Evolutionary conservation across 2,797 vertebrate species (phyloP).

Genomic region (Lutjanus argentimaculatus): DNA sequence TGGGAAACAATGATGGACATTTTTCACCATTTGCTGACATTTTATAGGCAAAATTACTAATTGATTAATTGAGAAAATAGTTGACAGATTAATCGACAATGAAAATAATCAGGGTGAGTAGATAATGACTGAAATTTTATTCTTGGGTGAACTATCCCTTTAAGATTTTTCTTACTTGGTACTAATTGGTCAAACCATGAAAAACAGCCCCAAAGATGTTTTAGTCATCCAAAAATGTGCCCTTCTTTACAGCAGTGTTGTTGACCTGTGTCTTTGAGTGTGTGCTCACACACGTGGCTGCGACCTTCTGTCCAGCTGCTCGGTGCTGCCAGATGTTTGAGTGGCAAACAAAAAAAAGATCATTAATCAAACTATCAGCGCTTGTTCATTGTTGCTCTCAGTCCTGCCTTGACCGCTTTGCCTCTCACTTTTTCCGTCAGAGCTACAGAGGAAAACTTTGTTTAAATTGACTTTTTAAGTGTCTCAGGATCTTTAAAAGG

Average conservation of each 20-base stretch:
- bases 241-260: background rate
- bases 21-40: too few species aligned
- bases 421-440: slow-evolving; percentile 51
- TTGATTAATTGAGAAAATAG: too few species aligned
- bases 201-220: background rate
- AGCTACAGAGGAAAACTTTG: slow-evolving; percentile 2
- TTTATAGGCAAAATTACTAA: too few species aligned
- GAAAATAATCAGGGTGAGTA: too few species aligned
- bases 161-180: slow-evolving; percentile 5
- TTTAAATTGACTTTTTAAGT: background rate
- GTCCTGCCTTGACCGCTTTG: slow-evolving; percentile 7
- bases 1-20: too few species aligned
- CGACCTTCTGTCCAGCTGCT: slow-evolving; percentile 23
- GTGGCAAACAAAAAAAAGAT: slow-evolving; percentile 51
- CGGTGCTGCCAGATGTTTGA: slow-evolving; percentile 49
- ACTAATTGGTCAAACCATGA: background rate
- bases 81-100: too few species aligned
- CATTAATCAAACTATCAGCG: slow-evolving; percentile 68
- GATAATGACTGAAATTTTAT: too few species aligned
- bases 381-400: slow-evolving; percentile 38
- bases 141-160: too few species aligned
- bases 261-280: background rate
- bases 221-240: background rate
- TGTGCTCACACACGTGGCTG: slow-evolving; percentile 17
- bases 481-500: background rate